Percentiles rank a stretch among this genome's conserved stretches.
phyloP scores from a whole-genome alignment of 2,888 invertebrate genomes.

The Dasypolia templi region DNA sequence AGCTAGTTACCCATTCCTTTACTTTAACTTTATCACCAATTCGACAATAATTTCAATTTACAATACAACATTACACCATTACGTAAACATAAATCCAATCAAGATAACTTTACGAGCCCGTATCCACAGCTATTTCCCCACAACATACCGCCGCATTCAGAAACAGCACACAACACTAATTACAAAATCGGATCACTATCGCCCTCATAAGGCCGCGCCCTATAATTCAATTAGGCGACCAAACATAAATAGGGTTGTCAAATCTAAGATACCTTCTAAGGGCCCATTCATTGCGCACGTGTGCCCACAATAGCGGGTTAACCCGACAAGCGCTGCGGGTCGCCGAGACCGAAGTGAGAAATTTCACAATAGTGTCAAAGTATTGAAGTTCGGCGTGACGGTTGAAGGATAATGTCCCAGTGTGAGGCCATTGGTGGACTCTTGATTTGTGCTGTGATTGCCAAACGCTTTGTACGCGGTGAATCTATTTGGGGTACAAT shows the following conservation, averaged over 20 bases:
- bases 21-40: not conserved
- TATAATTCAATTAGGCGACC: conserved; percentile 88
- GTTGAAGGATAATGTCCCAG: conserved; percentile 84
- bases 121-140: conserved; percentile 53
- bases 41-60: conserved; percentile 1
- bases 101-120: conserved; percentile 48
- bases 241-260: conserved; percentile 86
- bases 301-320: conserved; percentile 83
- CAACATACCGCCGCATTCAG: conserved; percentile 52
- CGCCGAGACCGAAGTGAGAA: conserved; percentile 83
- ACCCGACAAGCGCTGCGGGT: conserved; percentile 85
- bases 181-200: conserved; percentile 78
- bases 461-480: conserved; percentile 77
- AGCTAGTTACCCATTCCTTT: not conserved
- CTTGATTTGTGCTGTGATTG: conserved; percentile 78
- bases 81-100: conserved; percentile 48
- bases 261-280: conserved; percentile 79
- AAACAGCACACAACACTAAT: conserved; percentile 70
- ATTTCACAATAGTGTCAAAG: conserved; percentile 87
- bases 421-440: conserved; percentile 80
- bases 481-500: conserved; percentile 76
- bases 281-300: conserved; percentile 87
- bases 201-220: conserved; percentile 78
- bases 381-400: conserved; percentile 85
- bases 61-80: conserved; percentile 38